Percentiles rank a stretch among this genome's conserved stretches.
phyloP scores from a whole-genome alignment of 2,797 vertebrate species.

The Hylomyscus alleni region DNA sequence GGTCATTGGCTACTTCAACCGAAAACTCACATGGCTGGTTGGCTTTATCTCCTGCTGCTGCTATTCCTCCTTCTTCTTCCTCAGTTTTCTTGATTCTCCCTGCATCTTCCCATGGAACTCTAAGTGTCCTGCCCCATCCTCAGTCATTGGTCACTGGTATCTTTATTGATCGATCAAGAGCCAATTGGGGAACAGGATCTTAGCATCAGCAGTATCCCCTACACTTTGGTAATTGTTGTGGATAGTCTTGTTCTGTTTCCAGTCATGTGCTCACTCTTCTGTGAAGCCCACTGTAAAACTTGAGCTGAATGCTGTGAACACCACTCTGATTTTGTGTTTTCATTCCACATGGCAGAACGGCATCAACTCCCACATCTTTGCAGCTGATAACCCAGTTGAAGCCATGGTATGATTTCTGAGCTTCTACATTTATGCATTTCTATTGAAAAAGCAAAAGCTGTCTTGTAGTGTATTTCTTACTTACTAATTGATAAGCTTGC shows the following conservation, averaged over 20 bases:
- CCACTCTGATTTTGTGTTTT: constrained; percentile 17
- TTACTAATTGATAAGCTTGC: background rate
- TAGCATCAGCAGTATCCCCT: too few relatives aligned
- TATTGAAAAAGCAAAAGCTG: constrained; percentile 1
- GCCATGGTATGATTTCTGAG: background rate
- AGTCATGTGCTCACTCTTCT: background rate
- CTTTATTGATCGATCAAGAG: too few relatives aligned
- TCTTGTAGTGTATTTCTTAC: background rate
- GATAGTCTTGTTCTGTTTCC: constrained; percentile 5
- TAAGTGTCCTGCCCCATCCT: too few relatives aligned
- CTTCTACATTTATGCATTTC: constrained; percentile 19
- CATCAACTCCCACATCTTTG: background rate
- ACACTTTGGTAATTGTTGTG: background rate
- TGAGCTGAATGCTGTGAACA: background rate
- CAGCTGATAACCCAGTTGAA: background rate
- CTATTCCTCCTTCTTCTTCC: too few relatives aligned
- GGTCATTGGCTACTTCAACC: background rate
- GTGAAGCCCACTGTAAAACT: background rate
- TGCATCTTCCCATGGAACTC: too few relatives aligned
- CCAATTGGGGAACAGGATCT: too few relatives aligned
- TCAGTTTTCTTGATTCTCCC: too few relatives aligned
- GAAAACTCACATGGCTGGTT: background rate
- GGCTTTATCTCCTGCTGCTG: too few relatives aligned
- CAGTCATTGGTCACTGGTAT: too few relatives aligned
- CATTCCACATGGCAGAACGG: background rate